These are phyloP conservation scores for Scyliorhinus canicula DNA, from an alignment of 2,797 vertebrate genomes.

Conservation along the genomic window DNA sequence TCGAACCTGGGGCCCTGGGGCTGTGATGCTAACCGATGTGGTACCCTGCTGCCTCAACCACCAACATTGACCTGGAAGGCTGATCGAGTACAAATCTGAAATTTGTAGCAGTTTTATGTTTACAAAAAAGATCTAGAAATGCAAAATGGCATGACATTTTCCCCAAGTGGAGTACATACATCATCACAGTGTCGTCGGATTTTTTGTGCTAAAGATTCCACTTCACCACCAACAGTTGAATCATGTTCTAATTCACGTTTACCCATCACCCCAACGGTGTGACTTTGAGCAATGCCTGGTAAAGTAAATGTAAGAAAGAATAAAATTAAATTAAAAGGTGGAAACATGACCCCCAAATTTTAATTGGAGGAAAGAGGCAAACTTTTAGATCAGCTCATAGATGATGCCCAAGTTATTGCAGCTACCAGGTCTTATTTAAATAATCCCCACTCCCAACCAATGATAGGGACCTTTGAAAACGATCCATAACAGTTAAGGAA, in stretches of 20 bases:
- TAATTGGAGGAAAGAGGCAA: neutral
- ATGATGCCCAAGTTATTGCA: neutral
- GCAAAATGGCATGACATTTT: neutral
- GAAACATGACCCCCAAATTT: neutral
- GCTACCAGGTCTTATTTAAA: neutral
- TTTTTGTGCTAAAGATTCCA: slow-evolving; percentile 54
- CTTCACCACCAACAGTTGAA: slow-evolving; percentile 46
- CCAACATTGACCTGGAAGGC: neutral
- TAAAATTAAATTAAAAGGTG: neutral
- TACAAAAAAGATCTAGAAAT: neutral
- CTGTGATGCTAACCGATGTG: too few species aligned
- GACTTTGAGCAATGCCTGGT: slow-evolving; percentile 43
- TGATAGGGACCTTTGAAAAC: neutral
- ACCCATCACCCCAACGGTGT: slow-evolving; percentile 49
- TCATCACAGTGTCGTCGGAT: slow-evolving; percentile 57
- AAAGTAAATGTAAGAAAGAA: neutral
- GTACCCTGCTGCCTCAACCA: too few species aligned
- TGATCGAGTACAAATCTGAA: neutral
- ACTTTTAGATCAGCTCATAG: too few species aligned
- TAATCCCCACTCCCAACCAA: neutral
- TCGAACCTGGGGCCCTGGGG: too few species aligned
- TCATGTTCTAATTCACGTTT: slow-evolving; percentile 60
- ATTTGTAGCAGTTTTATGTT: neutral
- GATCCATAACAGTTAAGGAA: too few species aligned
- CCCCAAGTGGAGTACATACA: slow-evolving; percentile 46